Base-by-base conservation (phyloP, 2,797 vertebrate genomes). In the Coregonus suidteri region DNA sequence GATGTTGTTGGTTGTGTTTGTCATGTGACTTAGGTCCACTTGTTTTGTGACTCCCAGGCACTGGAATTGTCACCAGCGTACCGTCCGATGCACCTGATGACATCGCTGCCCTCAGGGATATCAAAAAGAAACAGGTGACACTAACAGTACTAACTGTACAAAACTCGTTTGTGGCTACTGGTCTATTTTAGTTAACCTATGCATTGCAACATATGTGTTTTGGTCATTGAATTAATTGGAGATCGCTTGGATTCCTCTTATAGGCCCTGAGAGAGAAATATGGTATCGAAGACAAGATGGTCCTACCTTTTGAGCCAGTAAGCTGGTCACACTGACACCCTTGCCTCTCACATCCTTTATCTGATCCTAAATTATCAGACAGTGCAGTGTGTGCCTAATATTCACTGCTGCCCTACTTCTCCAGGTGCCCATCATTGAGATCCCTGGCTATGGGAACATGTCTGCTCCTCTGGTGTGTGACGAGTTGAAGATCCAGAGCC, bases 31-130 rank as follows among this genome's bases (percentile, higher is more conserved):
- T 0, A 9, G 5, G 74, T n/a, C 25, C 9, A 1, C 4, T 3
- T 64, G 4, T 68, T 86, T 72, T 56, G 20, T 75, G 2, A 9
- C 59, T 25, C 69, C 11, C 78, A 95, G 98, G 98, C 69, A 99
- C 98, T 3, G 98, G 98, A 11, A 92, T 99, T 9, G 98, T 99
- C 71, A 97, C 97, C 70, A 98, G 98, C 15, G 98, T 99, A 76
- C 98, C 98, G 4, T 99, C 98, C 2, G 98, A 99, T 82, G 92
- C 98, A 53, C 98, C 98, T 0, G 98, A 99, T 93, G 98, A 99
- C 86, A 93, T 97, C 56, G 95, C 97, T 76, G 98, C 98, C 71
- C 92, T 99, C 76, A 95, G 96, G 87, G 98, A 99, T 89, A 81
- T 99, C 86, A 99, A 98, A 88, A 99, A 98, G 89, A 99, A 99